These are phyloP conservation scores for Latrodectus elegans DNA, from an alignment of 2,888 invertebrate species.

Conservation along the genomic window DNA sequence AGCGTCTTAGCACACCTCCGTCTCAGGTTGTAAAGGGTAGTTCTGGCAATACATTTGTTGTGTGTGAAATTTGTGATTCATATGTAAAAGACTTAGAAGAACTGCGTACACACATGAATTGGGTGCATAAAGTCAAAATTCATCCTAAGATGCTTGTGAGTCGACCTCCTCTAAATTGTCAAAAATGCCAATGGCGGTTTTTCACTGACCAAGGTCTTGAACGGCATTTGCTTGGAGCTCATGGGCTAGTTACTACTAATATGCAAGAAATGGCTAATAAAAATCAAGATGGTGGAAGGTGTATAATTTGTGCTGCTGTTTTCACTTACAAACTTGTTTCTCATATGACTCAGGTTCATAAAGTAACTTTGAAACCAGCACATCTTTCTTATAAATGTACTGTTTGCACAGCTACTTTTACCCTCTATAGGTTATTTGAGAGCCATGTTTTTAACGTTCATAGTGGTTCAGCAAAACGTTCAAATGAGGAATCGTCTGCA, in stretches of 20 bases:
- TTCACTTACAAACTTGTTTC: constrained; percentile 94
- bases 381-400: constrained; percentile 96
- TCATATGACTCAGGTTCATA: constrained; percentile 93
- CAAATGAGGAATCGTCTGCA: constrained; percentile 50
- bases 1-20: constrained; percentile 58
- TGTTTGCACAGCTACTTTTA: constrained; percentile 94
- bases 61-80: constrained; percentile 97
- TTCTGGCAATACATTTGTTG: constrained; percentile 87
- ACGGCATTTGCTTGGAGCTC: constrained; percentile 93
- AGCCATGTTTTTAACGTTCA: constrained; percentile 95
- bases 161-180: constrained; percentile 94
- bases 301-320: constrained; percentile 95
- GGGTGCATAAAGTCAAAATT: constrained; percentile 97
- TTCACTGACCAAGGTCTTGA: constrained; percentile 98
- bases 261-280: constrained; percentile 97
- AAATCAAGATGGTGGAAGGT: constrained; percentile 93
- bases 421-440: constrained; percentile 95
- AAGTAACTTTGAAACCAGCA: constrained; percentile 91
- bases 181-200: constrained; percentile 96
- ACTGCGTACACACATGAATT: constrained; percentile 95
- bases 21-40: constrained; percentile 70
- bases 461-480: constrained; percentile 80
- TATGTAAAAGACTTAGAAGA: constrained; percentile 96
- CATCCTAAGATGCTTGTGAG: constrained; percentile 97
- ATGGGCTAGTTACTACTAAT: constrained; percentile 94